Evolutionary conservation across 2,797 vertebrate genomes (phyloP).

Genomic region (Lacerta viridis): DNA sequence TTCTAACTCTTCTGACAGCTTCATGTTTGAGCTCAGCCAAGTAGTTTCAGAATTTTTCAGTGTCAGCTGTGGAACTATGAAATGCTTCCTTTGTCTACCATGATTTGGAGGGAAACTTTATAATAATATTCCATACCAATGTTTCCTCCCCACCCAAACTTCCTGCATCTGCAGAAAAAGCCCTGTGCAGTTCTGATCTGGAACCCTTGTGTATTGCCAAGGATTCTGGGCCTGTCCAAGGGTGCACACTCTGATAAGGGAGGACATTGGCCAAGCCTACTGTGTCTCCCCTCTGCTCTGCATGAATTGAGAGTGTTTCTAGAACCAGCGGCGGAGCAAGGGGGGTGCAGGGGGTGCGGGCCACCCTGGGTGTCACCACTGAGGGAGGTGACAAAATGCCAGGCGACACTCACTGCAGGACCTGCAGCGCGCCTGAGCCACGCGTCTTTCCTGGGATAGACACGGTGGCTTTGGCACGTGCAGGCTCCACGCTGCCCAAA

Average conservation of each 20-base stretch:
- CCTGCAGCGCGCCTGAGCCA: too few species aligned
- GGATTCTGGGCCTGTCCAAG: too few species aligned
- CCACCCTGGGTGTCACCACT: too few species aligned
- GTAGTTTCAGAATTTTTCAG: neutral
- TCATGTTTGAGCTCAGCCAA: conserved; percentile 41
- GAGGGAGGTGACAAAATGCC: too few species aligned
- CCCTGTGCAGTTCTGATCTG: neutral
- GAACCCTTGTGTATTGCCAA: neutral
- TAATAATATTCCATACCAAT: too few species aligned
- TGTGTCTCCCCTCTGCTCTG: neutral
- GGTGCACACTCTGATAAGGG: neutral
- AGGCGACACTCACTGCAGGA: too few species aligned
- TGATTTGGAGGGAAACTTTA: neutral
- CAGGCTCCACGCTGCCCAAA: too few species aligned
- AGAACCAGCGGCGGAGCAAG: neutral
- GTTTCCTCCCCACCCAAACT: neutral
- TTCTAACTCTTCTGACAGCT: conserved; percentile 35
- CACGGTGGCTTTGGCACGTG: too few species aligned
- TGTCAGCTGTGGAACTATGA: conserved; percentile 27
- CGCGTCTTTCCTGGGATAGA: too few species aligned
- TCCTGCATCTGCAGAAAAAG: neutral
- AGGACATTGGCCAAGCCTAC: neutral
- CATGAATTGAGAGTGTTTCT: neutral
- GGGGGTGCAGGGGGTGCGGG: too few species aligned
- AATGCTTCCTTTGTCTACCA: conserved; percentile 27